Conservation (phyloP, 2,888 invertebrate genomes). For the Alitta virens region DNA sequence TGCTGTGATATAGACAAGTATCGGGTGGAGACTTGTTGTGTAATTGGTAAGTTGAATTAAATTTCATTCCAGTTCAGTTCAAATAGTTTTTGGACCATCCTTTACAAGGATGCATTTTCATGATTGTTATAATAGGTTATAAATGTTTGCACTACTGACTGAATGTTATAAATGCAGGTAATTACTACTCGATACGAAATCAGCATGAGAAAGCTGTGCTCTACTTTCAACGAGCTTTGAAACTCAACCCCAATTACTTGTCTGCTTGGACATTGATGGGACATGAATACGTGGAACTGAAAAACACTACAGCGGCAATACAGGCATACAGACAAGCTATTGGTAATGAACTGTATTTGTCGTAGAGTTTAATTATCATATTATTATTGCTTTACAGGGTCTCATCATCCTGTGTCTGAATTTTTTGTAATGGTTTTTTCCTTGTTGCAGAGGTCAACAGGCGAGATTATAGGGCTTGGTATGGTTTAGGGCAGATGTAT, state of each 20-base stretch:
- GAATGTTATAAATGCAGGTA: no score
- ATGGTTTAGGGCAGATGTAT: conserved; percentile 96
- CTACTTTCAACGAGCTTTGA: conserved; percentile 91
- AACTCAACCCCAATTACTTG: conserved; percentile 88
- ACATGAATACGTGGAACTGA: conserved; percentile 98
- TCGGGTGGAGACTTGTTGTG: conserved; percentile 94
- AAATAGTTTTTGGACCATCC: no score
- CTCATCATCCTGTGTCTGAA: no score
- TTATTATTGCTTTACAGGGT: no score
- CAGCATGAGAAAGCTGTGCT: conserved; percentile 97
- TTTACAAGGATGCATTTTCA: neutral
- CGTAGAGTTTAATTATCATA: no score
- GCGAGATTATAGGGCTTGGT: conserved; percentile 96
- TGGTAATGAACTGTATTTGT: no score
- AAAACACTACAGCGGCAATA: conserved; percentile 97
- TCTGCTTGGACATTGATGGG: conserved; percentile 98
- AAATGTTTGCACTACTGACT: no score
- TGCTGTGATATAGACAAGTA: conserved; percentile 95
- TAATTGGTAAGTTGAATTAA: conserved; percentile 69
- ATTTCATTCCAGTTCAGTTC: no score
- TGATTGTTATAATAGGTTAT: neutral
- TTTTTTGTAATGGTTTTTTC: no score
- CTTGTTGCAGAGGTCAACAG: conserved; percentile 78
- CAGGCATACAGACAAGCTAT: conserved; percentile 96
- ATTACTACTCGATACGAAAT: conserved; percentile 91